Base-by-base conservation (phyloP, 2,113 vertebrate species). In the Neogobius melanostomus region DNA sequence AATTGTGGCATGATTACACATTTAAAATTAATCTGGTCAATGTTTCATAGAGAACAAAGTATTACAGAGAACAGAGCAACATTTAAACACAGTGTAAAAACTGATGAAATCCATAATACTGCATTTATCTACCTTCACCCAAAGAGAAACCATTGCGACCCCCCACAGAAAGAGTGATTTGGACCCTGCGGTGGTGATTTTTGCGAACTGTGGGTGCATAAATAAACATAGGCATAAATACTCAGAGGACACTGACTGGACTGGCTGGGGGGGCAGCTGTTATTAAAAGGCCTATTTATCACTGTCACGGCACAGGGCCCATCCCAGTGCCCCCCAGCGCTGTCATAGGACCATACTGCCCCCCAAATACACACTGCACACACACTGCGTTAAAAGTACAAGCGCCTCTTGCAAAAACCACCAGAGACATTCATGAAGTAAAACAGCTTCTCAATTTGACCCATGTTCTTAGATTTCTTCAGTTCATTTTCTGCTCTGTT, bases 231-330 rank as follows among this genome's bases (percentile, higher is more conserved):
- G 91, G 87, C 91, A 91, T 93, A 93, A 93, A 92, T 90, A 91
- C 91, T 91, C 88, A 92, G 88, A 93, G 92, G 91, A 92, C 91
- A 90, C 87, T 90, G 88, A 90, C 91, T 92, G 88, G 92, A 90
- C 90, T 89, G 54, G 90, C 87, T 86, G 90, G 89, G 91, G 92
- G 92, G 91, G 91, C 92, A 93, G 93, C 91, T 92, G 93, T 94
- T 93, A 94, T 94, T 93, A 94, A 93, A 93, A 92, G 91, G 90
- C 89, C 93, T 93, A 93, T 93, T 94, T 94, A 94, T 94, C 93
- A 93, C 90, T 94, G 93, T 94, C 93, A 91, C 79, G 90, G 87
- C 91, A 89, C 89, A 89, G 88, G 91, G 91, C 91, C 89, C 87
- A 91, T 92, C 89, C 90, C 88, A 87, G 84, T 92, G 91, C 91